Evolutionary conservation across 2,113 vertebrate species (phyloP).

Genomic region (Perccottus glenii): DNA sequence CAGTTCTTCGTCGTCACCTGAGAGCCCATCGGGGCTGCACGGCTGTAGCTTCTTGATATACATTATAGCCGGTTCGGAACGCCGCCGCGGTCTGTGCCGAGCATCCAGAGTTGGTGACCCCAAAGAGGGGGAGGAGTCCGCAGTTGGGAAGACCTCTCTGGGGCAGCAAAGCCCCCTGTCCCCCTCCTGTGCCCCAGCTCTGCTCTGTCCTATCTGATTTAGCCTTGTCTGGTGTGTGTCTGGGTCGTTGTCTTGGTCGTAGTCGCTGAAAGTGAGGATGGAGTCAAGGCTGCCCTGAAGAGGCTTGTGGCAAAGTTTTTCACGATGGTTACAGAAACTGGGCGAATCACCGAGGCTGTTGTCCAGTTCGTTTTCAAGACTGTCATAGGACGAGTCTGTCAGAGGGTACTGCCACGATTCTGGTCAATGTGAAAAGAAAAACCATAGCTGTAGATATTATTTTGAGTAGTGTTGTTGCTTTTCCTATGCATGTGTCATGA

Average conservation of each 20-base stretch:
- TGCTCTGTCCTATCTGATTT: conserved; percentile 38
- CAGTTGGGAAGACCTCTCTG: neutral
- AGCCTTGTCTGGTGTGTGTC: neutral
- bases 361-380: conserved; percentile 90
- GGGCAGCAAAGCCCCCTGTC: conserved; percentile 40
- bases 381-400: conserved; percentile 94
- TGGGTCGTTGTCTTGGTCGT: conserved; percentile 81
- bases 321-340: conserved; percentile 67
- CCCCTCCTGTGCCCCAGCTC: conserved; percentile 27
- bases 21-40: conserved; percentile 50
- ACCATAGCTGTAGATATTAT: no score
- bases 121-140: conserved; percentile 19
- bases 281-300: conserved; percentile 91
- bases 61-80: conserved; percentile 86
- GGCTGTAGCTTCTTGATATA: conserved; percentile 58
- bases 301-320: conserved; percentile 66
- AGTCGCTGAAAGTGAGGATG: conserved; percentile 88
- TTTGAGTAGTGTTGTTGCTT: no score
- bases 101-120: conserved; percentile 51
- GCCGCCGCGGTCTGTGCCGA: conserved; percentile 73
- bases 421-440: no score
- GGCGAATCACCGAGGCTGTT: conserved; percentile 78
- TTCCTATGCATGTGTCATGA: no score
- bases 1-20: conserved; percentile 67
- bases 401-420: conserved; percentile 86